A percentile compares a stretch with the other conserved stretches of the same genome.
Evolutionary conservation across 1,140 invertebrate species (phyloP).

Genomic region (Phymorhynchus buccinoides): DNA sequence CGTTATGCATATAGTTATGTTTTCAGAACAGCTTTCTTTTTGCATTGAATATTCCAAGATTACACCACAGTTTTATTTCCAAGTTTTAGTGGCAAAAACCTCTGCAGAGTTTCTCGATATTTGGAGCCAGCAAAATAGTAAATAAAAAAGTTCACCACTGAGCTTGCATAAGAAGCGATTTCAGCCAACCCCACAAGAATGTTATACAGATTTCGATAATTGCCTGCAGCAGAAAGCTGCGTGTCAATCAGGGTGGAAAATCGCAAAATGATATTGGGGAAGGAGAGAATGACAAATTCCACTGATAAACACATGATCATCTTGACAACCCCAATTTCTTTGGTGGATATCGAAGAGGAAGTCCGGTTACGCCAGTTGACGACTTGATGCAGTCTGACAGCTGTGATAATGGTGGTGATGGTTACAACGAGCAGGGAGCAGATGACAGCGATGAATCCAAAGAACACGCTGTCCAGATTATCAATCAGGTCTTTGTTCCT

Average conservation of each 20-base stretch:
- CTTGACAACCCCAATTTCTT: not conserved
- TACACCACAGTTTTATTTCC: not conserved
- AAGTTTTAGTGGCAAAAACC: not conserved
- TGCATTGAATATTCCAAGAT: no score
- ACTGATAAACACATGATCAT: constrained; percentile 1
- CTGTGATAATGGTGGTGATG: constrained; percentile 4
- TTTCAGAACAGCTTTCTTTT: no score
- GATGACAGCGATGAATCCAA: constrained; percentile 14
- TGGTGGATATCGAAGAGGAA: not conserved
- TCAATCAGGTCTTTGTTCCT: not conserved
- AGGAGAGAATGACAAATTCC: not conserved
- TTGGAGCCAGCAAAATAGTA: not conserved
- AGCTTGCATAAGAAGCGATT: not conserved
- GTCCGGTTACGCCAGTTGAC: not conserved
- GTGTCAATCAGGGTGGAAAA: not conserved
- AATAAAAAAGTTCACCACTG: not conserved
- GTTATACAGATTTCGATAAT: not conserved
- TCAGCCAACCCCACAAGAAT: not conserved
- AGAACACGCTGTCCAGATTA: constrained; percentile 16
- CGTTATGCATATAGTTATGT: no score
- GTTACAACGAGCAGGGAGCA: not conserved
- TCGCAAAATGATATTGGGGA: not conserved
- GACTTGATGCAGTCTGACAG: constrained; percentile 12
- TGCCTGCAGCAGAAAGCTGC: not conserved
- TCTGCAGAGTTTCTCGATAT: not conserved